Percentiles rank a stretch among this genome's conserved stretches.
Conservation (phyloP, 2,113 vertebrate species). For the Micronycteris hirsuta region DNA sequence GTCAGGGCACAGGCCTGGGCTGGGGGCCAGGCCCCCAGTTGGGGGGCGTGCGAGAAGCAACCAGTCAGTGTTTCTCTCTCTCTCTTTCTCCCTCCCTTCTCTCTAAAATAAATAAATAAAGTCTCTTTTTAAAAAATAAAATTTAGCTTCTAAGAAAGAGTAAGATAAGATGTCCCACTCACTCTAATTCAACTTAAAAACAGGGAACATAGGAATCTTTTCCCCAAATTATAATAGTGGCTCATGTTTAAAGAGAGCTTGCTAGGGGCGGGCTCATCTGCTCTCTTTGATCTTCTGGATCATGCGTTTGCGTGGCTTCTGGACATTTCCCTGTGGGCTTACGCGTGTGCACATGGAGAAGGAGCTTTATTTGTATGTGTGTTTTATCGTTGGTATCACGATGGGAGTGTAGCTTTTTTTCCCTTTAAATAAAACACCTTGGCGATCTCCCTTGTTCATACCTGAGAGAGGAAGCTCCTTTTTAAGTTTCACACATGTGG, state of each 20-base stretch:
- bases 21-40: too few relatives aligned
- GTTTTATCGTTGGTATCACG: neutral
- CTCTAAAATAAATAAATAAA: too few relatives aligned
- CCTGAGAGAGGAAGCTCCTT: neutral
- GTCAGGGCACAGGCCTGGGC: too few relatives aligned
- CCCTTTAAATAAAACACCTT: neutral
- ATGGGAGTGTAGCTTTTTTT: neutral
- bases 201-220: neutral
- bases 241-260: neutral
- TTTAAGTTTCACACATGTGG: neutral
- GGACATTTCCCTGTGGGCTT: neutral
- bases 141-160: neutral
- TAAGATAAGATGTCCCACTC: neutral
- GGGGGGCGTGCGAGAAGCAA: too few relatives aligned
- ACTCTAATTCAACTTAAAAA: constrained; percentile 36
- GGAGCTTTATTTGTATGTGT: neutral
- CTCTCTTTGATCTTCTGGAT: neutral
- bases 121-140: too few relatives aligned
- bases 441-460: neutral
- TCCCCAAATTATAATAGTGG: neutral
- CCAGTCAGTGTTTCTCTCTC: too few relatives aligned
- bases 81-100: too few relatives aligned
- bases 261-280: neutral
- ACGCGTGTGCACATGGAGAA: neutral
- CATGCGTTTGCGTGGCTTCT: neutral